Evolutionary conservation across 2,113 vertebrate genomes (phyloP).

Genomic region (Pteropus alecto): DNA sequence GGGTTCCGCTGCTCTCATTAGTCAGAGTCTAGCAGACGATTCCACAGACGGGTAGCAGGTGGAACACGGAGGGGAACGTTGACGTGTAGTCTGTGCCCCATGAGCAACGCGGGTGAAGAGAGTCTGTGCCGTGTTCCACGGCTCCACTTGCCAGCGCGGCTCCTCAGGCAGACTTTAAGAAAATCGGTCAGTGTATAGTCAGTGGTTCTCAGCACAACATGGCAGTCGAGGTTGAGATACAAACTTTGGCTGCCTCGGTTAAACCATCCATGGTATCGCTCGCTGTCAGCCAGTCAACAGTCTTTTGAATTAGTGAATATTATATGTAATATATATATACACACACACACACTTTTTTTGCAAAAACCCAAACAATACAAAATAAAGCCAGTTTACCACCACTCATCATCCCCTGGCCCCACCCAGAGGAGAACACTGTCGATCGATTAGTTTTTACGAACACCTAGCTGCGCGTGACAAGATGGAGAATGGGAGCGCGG

Average conservation of each 20-base stretch:
- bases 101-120: not conserved
- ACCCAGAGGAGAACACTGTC: not conserved
- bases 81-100: constrained; percentile 41
- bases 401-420: not conserved
- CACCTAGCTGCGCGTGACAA: not conserved
- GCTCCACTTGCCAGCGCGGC: not conserved
- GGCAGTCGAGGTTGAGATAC: not conserved
- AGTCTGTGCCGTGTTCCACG: constrained; percentile 31
- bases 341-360: not conserved
- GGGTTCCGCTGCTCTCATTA: constrained; percentile 25
- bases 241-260: not conserved
- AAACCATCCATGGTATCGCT: not conserved
- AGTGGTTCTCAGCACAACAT: not conserved
- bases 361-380: not conserved
- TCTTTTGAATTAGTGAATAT: not conserved
- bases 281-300: not conserved
- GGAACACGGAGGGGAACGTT: not conserved
- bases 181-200: not conserved
- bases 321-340: too few species aligned
- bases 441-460: not conserved
- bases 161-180: not conserved
- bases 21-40: constrained; percentile 55
- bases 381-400: not conserved
- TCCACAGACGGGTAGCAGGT: constrained; percentile 60
- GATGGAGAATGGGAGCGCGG: rapidly evolving